Conservation (phyloP, 2,888 invertebrate species). For the Noctua pronuba region DNA sequence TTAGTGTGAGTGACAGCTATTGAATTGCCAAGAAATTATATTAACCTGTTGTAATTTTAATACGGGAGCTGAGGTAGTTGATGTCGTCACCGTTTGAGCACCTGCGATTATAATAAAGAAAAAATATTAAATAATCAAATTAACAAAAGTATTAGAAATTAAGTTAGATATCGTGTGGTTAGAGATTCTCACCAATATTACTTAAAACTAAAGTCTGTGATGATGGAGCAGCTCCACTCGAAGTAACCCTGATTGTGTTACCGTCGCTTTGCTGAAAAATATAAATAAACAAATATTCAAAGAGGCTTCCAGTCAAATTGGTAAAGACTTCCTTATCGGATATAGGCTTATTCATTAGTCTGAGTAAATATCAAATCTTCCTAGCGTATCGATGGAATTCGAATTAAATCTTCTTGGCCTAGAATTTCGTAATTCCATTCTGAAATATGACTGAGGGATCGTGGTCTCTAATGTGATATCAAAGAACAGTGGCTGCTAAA, state of each 20-base stretch:
- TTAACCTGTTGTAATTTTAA: slow-evolving; percentile 87
- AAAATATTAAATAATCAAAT: not conserved
- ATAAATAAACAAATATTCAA: not conserved
- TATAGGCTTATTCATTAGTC: not conserved
- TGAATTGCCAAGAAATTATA: not conserved
- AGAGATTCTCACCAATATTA: slow-evolving; percentile 81
- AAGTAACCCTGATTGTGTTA: slow-evolving; percentile 82
- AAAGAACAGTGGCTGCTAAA: not conserved
- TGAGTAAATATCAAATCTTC: not conserved
- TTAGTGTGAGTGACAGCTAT: slow-evolving; percentile 11
- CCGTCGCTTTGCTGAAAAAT: slow-evolving; percentile 84
- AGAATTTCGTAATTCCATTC: not conserved
- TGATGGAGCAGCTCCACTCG: slow-evolving; percentile 78
- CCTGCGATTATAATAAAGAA: slow-evolving; percentile 70
- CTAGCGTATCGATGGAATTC: not conserved
- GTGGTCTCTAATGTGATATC: not conserved
- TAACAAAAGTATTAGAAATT: not conserved
- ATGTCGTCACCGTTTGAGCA: slow-evolving; percentile 81
- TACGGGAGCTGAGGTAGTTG: slow-evolving; percentile 82
- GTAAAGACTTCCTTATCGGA: not conserved
- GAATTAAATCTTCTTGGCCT: not conserved
- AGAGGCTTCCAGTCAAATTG: not conserved
- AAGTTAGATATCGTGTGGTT: not conserved
- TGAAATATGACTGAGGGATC: not conserved
- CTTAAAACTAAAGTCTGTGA: slow-evolving; percentile 88